Conservation (phyloP, 2,888 invertebrate species). For the Hydrotaea cyrtoneurina region DNA sequence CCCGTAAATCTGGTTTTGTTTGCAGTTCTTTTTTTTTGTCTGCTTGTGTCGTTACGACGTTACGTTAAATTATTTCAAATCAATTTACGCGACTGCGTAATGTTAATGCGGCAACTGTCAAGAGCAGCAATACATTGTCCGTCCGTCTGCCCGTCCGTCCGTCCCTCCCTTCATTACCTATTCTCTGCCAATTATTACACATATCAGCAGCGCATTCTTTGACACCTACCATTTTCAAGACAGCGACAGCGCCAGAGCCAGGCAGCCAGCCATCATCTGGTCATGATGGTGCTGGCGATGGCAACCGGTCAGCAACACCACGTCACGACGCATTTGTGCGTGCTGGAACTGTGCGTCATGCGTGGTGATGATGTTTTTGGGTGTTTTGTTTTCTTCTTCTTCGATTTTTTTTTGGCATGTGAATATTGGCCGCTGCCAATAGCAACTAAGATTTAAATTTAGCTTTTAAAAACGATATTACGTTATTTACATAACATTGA, state of each 20-base stretch:
- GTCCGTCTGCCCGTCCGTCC: neutral
- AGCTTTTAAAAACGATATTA: constrained; percentile 44
- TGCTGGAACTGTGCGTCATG: neutral
- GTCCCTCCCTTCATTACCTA: neutral
- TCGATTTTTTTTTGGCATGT: neutral
- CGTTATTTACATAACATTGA: constrained; percentile 66
- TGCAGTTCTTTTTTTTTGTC: constrained; percentile 2
- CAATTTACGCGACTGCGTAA: constrained; percentile 62
- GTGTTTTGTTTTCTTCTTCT: constrained; percentile 9
- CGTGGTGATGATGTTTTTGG: too few relatives aligned
- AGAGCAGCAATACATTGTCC: constrained; percentile 31
- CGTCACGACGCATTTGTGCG: neutral
- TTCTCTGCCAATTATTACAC: constrained; percentile 38
- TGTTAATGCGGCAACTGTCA: constrained; percentile 57
- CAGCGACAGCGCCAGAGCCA: constrained; percentile 3
- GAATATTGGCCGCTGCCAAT: neutral
- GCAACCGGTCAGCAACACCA: too few relatives aligned
- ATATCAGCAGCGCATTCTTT: constrained; percentile 49
- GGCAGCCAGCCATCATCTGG: constrained; percentile 7
- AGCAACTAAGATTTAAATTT: neutral
- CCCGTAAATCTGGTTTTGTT: constrained; percentile 39
- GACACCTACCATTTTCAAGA: constrained; percentile 52
- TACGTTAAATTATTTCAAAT: constrained; percentile 38
- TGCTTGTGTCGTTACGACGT: neutral
- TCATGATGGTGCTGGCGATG: neutral